phyloP scores from a whole-genome alignment of 2,797 vertebrate genomes.

The Bradypodion ventrale region DNA sequence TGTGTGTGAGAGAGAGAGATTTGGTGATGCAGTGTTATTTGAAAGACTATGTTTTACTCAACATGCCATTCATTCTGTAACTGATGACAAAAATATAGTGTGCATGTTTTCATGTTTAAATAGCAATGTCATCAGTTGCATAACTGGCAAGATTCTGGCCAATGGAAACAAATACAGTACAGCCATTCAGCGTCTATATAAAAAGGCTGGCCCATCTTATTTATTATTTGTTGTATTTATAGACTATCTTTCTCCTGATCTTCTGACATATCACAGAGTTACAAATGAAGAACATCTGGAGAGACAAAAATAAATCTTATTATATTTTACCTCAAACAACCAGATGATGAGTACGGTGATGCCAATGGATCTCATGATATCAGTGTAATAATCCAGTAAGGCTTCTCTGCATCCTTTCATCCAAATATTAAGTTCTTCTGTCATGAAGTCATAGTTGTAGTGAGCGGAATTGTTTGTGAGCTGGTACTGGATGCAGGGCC shows the following conservation, averaged over 20 bases:
- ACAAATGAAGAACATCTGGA: neutral
- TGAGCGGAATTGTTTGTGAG: slow-evolving; percentile 90
- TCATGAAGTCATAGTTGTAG: slow-evolving; percentile 87
- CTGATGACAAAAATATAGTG: neutral
- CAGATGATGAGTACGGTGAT: slow-evolving; percentile 85
- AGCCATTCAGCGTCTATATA: neutral
- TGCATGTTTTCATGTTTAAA: neutral
- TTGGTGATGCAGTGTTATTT: too few relatives aligned
- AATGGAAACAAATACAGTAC: neutral
- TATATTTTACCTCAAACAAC: slow-evolving; percentile 87
- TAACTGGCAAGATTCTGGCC: neutral
- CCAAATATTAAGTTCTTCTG: slow-evolving; percentile 90
- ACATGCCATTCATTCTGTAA: neutral
- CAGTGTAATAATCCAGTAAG: slow-evolving; percentile 85
- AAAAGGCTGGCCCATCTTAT: neutral
- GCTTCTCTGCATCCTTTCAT: slow-evolving; percentile 85
- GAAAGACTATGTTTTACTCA: neutral
- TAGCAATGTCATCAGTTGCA: neutral
- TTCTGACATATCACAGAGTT: neutral
- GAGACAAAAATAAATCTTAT: neutral
- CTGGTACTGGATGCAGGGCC: slow-evolving; percentile 90
- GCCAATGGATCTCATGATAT: slow-evolving; percentile 87
- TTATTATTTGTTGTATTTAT: too few relatives aligned
- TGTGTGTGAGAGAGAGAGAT: too few relatives aligned
- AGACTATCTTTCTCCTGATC: too few relatives aligned